phyloP scores from a whole-genome alignment of 2,888 invertebrate genomes.

The Drosophila cracens region DNA sequence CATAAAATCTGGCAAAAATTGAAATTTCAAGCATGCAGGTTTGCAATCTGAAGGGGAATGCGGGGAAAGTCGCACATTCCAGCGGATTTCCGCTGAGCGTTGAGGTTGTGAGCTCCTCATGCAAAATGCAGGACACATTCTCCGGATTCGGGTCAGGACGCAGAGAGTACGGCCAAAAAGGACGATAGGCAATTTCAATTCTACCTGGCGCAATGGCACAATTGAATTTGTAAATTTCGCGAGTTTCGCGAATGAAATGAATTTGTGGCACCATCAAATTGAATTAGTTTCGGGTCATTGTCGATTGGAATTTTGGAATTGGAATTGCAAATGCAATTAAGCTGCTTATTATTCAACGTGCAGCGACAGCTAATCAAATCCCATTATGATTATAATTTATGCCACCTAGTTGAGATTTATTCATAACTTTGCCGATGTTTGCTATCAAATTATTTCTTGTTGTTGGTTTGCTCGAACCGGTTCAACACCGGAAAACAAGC shows the following conservation, averaged over 20 bases:
- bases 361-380: background rate
- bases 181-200: constrained; percentile 1
- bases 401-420: background rate
- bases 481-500: background rate
- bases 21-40: constrained; percentile 31
- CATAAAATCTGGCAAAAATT: constrained; percentile 25
- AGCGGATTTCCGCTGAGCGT: constrained; percentile 69
- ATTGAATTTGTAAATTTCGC: constrained; percentile 55
- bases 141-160: constrained; percentile 1
- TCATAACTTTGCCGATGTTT: background rate
- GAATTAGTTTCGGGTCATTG: constrained; percentile 55
- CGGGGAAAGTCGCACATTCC: constrained; percentile 26
- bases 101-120: constrained; percentile 47
- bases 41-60: constrained; percentile 5
- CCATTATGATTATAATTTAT: background rate
- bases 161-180: background rate
- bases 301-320: no score
- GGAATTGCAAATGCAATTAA: constrained; percentile 73
- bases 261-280: constrained; percentile 48
- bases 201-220: constrained; percentile 29
- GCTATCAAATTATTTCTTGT: background rate
- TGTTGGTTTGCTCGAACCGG: background rate
- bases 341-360: constrained; percentile 15
- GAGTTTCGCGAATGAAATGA: constrained; percentile 21
- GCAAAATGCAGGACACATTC: constrained; percentile 62